Evolutionary conservation across 2,888 invertebrate species (phyloP).

Genomic region (Acrobasis repandana): DNA sequence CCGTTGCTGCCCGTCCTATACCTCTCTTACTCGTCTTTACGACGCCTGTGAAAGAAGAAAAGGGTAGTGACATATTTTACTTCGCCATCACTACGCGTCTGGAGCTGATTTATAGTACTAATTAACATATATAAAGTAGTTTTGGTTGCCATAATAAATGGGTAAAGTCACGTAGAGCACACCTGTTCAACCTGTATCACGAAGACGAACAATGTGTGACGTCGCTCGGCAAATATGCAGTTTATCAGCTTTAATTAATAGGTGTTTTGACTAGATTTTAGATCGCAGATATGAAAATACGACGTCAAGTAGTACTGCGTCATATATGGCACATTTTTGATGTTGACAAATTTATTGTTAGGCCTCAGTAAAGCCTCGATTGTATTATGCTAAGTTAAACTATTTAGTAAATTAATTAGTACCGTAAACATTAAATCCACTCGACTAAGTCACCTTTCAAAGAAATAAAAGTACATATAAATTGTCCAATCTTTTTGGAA

Average conservation of each 20-base stretch:
- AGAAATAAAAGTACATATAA: no score
- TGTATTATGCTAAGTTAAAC: no score
- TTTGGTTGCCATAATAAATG: not conserved
- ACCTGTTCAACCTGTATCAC: not conserved
- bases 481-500: no score
- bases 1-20: no score
- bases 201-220: constrained; percentile 2
- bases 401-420: no score
- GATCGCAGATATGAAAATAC: not conserved
- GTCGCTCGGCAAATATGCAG: not conserved
- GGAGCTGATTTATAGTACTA: not conserved
- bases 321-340: not conserved
- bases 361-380: not conserved
- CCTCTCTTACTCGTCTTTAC: no score
- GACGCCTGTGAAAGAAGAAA: no score
- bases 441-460: no score
- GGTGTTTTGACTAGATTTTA: not conserved
- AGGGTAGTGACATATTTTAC: no score
- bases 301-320: not conserved
- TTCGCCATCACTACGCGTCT: no score
- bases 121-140: constrained; percentile 1
- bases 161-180: not conserved
- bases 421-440: no score
- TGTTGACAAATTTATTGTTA: not conserved
- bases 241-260: constrained; percentile 5